A percentile compares a stretch with the other conserved stretches of the same genome.
Evolutionary conservation across 2,888 invertebrate genomes (phyloP).

Genomic region (Drosophila mimetica): DNA sequence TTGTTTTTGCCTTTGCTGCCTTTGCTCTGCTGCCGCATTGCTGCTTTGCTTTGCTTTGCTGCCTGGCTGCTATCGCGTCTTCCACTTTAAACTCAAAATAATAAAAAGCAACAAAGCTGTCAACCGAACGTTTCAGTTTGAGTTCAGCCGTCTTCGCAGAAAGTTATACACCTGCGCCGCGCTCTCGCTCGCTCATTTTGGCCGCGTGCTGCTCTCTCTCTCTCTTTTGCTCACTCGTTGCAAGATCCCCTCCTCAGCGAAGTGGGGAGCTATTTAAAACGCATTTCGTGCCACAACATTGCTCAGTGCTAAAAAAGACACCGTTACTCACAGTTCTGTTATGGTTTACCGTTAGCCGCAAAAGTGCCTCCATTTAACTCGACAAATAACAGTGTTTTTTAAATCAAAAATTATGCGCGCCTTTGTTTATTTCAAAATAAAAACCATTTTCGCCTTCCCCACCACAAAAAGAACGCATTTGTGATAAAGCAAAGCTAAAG

Average conservation of each 20-base stretch:
- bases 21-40: slow-evolving; percentile 27
- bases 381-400: slow-evolving; percentile 27
- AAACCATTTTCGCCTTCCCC: slow-evolving; percentile 79
- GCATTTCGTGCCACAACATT: slow-evolving; percentile 56
- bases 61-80: slow-evolving; percentile 65
- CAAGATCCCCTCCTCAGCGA: slow-evolving; percentile 11
- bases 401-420: slow-evolving; percentile 60
- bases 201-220: slow-evolving; percentile 13
- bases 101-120: slow-evolving; percentile 79
- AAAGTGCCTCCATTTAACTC: slow-evolving; percentile 4
- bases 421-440: slow-evolving; percentile 78
- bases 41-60: not conserved
- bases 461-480: slow-evolving; percentile 81
- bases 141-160: slow-evolving; percentile 75
- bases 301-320: slow-evolving; percentile 58
- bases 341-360: slow-evolving; percentile 7
- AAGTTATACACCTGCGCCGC: slow-evolving; percentile 63
- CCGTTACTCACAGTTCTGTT: slow-evolving; percentile 48
- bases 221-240: slow-evolving; percentile 8
- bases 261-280: slow-evolving; percentile 43
- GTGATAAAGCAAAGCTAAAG: slow-evolving; percentile 59
- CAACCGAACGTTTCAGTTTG: slow-evolving; percentile 79
- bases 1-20: slow-evolving; percentile 34
- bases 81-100: slow-evolving; percentile 63
- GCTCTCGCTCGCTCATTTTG: slow-evolving; percentile 10